Percentiles rank a stretch among this genome's conserved stretches.
phyloP scores from a whole-genome alignment of 1,140 invertebrate species.

The Episyrphus balteatus region DNA sequence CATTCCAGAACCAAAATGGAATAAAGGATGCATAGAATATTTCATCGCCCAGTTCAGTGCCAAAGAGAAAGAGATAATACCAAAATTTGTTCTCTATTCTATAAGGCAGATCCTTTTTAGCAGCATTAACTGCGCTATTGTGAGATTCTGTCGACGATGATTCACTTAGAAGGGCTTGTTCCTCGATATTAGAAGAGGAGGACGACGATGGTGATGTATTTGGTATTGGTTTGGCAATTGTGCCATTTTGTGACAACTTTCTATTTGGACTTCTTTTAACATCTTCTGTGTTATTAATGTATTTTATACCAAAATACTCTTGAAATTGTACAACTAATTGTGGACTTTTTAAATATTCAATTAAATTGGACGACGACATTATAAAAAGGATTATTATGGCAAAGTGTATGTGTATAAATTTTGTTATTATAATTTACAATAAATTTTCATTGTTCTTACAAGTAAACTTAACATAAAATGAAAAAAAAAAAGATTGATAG shows the following conservation, averaged over 20 bases:
- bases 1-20: conserved; percentile 87
- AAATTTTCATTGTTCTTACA: no score
- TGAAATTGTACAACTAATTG: conserved; percentile 58
- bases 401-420: no score
- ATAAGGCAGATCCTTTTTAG: conserved; percentile 31
- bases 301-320: conserved; percentile 53
- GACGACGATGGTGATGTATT: neutral
- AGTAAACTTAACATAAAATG: no score
- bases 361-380: conserved; percentile 17
- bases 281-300: conserved; percentile 1
- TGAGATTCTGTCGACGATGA: conserved; percentile 9
- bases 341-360: conserved; percentile 55
- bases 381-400: no score
- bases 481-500: no score
- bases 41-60: conserved; percentile 77
- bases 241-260: neutral
- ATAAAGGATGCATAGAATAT: conserved; percentile 80
- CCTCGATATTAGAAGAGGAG: neutral
- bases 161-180: neutral
- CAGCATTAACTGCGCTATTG: neutral
- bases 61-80: conserved; percentile 76
- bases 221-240: neutral
- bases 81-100: conserved; percentile 66
- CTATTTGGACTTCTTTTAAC: neutral
- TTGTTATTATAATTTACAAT: no score